A percentile compares a stretch with the other conserved stretches of the same genome.
phyloP scores from a whole-genome alignment of 2,113 vertebrate genomes.

The Sceloporus undulatus region DNA sequence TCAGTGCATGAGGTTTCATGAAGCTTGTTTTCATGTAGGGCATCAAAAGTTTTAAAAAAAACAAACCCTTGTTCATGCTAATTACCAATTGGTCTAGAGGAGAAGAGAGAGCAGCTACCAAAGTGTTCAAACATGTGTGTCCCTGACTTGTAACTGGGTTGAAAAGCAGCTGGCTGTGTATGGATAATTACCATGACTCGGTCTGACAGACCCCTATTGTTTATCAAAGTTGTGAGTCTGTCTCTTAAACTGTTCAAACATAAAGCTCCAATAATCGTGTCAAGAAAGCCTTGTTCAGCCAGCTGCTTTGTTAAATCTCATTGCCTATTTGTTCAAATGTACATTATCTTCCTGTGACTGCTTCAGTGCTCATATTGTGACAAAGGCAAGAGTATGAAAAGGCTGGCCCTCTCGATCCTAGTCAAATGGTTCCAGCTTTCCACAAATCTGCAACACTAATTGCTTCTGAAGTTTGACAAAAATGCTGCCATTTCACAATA shows the following conservation, averaged over 20 bases:
- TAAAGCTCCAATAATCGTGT: conserved; percentile 33
- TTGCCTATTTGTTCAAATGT: conserved; percentile 51
- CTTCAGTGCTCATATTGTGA: conserved; percentile 16
- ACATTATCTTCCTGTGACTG: conserved; percentile 18
- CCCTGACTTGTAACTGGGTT: conserved; percentile 37
- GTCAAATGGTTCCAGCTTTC: conserved; percentile 26
- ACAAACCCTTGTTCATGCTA: not conserved
- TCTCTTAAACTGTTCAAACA: conserved; percentile 55
- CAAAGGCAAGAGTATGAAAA: conserved; percentile 32
- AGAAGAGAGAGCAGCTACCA: conserved; percentile 33
- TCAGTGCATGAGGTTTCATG: conserved; percentile 22
- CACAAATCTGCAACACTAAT: conserved; percentile 19
- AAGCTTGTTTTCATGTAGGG: conserved; percentile 36
- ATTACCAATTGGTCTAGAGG: conserved; percentile 50
- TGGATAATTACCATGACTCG: conserved; percentile 64
- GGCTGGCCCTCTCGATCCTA: not conserved
- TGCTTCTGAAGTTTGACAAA: conserved; percentile 24
- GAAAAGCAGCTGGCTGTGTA: conserved; percentile 50
- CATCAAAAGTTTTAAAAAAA: conserved; percentile 19
- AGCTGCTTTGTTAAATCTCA: conserved; percentile 49
- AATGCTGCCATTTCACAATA: not conserved
- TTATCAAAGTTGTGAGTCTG: conserved; percentile 46
- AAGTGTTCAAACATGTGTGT: conserved; percentile 31
- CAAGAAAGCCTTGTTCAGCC: conserved; percentile 52
- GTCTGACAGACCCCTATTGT: conserved; percentile 42